Conservation (phyloP, 2,113 vertebrate genomes). For the Halcyon malimbica region DNA sequence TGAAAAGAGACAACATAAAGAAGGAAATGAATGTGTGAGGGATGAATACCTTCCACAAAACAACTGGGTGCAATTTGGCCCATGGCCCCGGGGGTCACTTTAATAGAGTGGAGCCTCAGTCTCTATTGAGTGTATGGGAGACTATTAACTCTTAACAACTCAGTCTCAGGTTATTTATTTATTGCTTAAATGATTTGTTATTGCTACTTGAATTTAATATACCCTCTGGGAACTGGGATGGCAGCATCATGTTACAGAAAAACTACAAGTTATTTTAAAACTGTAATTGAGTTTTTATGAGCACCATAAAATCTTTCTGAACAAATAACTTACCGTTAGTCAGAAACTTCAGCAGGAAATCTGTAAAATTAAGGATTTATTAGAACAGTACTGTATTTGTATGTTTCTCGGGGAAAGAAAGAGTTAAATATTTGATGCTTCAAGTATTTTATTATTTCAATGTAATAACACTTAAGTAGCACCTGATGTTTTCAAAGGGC, state of each 20-base stretch:
- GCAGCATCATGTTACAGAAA: conserved; percentile 80
- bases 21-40: conserved; percentile 97
- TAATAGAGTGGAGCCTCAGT: conserved; percentile 98
- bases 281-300: conserved; percentile 84
- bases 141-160: conserved; percentile 98
- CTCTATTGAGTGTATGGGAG: conserved; percentile 96
- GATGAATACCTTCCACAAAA: conserved; percentile 96
- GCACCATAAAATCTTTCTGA: conserved; percentile 82
- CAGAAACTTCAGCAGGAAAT: conserved; percentile 78
- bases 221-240: conserved; percentile 81
- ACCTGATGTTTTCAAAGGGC: conserved; percentile 21
- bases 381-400: conserved; percentile 65
- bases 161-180: conserved; percentile 91
- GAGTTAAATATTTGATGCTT: conserved; percentile 46
- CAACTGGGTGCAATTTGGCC: conserved; percentile 90
- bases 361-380: conserved; percentile 67
- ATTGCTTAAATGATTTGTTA: conserved; percentile 90
- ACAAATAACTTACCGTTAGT: conserved; percentile 81
- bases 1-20: conserved; percentile 96
- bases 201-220: conserved; percentile 85
- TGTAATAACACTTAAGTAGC: not conserved
- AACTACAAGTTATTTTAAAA: conserved; percentile 83
- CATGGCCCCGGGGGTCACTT: conserved; percentile 94
- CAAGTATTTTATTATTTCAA: conserved; percentile 25
- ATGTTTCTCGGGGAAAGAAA: not conserved